These are phyloP conservation scores for Arctia plantaginis DNA, from an alignment of 2,888 invertebrate species.

Conservation along the genomic window DNA sequence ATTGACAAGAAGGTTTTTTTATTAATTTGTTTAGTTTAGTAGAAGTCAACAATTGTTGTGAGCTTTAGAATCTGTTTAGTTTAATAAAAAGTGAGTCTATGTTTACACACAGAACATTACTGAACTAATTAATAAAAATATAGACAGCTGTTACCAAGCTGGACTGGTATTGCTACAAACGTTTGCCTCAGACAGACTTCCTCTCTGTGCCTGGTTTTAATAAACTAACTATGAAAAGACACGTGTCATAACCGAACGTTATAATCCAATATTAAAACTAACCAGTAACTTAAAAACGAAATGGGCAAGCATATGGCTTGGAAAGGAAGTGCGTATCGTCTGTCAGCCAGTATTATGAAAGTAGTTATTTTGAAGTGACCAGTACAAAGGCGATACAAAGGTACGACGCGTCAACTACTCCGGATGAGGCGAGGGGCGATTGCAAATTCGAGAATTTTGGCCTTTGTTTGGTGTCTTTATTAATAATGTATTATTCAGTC, in stretches of 20 bases:
- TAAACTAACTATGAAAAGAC: slow-evolving; percentile 9
- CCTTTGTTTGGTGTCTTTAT: slow-evolving; percentile 24
- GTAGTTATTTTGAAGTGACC: slow-evolving; percentile 82
- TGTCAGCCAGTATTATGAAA: slow-evolving; percentile 83
- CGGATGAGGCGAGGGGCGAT: slow-evolving; percentile 30
- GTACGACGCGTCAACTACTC: slow-evolving; percentile 63
- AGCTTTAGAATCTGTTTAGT: neutral
- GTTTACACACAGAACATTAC: neutral
- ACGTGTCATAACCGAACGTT: slow-evolving; percentile 27
- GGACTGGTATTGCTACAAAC: neutral
- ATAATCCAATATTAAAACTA: slow-evolving; percentile 45
- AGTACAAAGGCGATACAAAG: slow-evolving; percentile 81
- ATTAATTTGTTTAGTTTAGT: too few species aligned
- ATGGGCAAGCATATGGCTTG: slow-evolving; percentile 79
- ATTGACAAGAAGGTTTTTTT: too few species aligned
- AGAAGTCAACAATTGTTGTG: too few species aligned
- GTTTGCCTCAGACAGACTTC: slow-evolving; percentile 3
- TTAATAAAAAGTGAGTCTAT: neutral
- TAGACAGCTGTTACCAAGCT: slow-evolving; percentile 5
- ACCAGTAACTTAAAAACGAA: slow-evolving; percentile 61
- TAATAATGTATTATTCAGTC: slow-evolving; percentile 16
- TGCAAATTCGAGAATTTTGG: slow-evolving; percentile 31
- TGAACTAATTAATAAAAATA: neutral
- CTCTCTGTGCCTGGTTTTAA: slow-evolving; percentile 7
- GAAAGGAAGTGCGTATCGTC: slow-evolving; percentile 84